Evolutionary conservation across 53 echinoderm and acorn worm species (phyloP).

Genomic region (Echinometra lucunter): DNA sequence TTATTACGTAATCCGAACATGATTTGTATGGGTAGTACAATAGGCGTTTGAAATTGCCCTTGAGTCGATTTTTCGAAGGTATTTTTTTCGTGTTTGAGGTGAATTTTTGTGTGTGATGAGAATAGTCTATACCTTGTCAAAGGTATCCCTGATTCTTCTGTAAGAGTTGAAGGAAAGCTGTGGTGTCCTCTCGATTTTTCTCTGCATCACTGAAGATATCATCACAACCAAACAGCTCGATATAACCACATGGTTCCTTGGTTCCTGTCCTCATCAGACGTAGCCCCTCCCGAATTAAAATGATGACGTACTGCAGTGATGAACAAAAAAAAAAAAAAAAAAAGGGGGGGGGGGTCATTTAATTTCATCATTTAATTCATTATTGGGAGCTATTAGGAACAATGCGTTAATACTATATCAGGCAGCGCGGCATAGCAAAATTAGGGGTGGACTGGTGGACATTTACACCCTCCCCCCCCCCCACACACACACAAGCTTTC

Average conservation of each 20-base stretch:
- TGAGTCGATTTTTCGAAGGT: too few relatives aligned
- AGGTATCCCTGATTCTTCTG: conserved; percentile 30
- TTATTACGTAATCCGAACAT: too few relatives aligned
- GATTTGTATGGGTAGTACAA: too few relatives aligned
- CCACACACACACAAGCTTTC: too few relatives aligned
- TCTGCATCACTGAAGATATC: background rate
- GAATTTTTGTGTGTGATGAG: background rate
- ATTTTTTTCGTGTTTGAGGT: too few relatives aligned
- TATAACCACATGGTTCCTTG: conserved; percentile 42
- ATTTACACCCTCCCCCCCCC: too few relatives aligned
- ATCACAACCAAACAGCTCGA: conserved; percentile 55
- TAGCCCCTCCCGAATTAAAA: conserved; percentile 35
- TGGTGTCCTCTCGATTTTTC: conserved; percentile 49
- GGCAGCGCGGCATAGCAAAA: too few relatives aligned
- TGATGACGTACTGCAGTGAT: conserved; percentile 10
- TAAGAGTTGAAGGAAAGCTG: conserved; percentile 19
- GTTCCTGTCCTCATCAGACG: conserved; percentile 46
- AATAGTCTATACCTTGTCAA: background rate
- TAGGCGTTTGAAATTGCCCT: too few relatives aligned
- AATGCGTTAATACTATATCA: too few relatives aligned
- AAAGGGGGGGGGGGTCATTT: too few relatives aligned
- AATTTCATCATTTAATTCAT: background rate
- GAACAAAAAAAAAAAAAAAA: background rate
- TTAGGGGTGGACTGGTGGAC: too few relatives aligned
- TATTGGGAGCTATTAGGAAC: too few relatives aligned